Evolutionary conservation across 2,113 vertebrate genomes (phyloP).

Genomic region (Tragelaphus buxtoni): DNA sequence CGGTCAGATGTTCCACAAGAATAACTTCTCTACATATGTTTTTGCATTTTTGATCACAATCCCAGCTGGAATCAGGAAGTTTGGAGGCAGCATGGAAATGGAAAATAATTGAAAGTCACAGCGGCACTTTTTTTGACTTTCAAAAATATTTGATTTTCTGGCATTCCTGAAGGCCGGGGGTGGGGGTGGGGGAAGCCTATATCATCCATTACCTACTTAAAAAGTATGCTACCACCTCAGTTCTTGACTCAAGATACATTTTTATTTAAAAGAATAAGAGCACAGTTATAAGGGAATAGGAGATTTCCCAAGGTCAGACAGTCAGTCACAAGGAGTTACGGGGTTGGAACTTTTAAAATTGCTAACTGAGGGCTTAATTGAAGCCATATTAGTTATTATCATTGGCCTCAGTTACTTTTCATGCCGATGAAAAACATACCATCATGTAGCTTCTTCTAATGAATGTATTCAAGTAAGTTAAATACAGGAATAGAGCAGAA

Average conservation of each 20-base stretch:
- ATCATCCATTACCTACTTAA: neutral
- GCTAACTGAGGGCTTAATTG: neutral
- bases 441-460: neutral
- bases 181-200: neutral
- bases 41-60: slow-evolving; percentile 71
- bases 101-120: slow-evolving; percentile 66
- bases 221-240: neutral
- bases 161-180: neutral
- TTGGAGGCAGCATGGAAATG: slow-evolving; percentile 66
- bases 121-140: slow-evolving; percentile 47
- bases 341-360: neutral
- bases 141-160: slow-evolving; percentile 61
- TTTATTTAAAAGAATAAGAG: neutral
- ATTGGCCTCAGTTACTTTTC: neutral
- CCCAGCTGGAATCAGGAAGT: slow-evolving; percentile 72
- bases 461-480: neutral
- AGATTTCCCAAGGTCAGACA: neutral
- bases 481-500: slow-evolving; percentile 38
- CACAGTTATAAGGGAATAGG: neutral
- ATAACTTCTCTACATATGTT: slow-evolving; percentile 72
- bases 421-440: neutral
- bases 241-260: neutral
- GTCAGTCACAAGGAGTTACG: neutral
- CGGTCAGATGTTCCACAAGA: slow-evolving; percentile 69
- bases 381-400: neutral